phyloP scores from a whole-genome alignment of 2,888 invertebrate species.

The Tipula unca region DNA sequence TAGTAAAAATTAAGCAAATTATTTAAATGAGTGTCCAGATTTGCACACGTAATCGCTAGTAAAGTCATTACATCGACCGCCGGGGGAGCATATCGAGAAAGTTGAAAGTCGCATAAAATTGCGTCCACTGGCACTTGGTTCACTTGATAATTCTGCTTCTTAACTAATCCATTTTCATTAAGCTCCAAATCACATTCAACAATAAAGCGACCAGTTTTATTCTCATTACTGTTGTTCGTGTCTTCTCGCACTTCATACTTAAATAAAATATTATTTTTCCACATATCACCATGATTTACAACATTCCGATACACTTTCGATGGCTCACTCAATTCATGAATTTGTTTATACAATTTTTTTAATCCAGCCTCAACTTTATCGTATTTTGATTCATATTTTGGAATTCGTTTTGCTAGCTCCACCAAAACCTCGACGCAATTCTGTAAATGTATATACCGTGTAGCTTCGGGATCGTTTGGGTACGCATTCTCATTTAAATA shows the following conservation, averaged over 20 bases:
- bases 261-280: conserved; percentile 39
- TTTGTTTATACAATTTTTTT: conserved; percentile 27
- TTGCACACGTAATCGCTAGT: conserved; percentile 37
- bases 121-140: conserved; percentile 35
- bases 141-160: not conserved
- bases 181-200: conserved; percentile 19
- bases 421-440: conserved; percentile 33
- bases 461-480: conserved; percentile 29
- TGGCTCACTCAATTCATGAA: conserved; percentile 30
- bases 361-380: conserved; percentile 31
- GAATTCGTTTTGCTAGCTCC: conserved; percentile 32
- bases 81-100: conserved; percentile 47
- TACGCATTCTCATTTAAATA: conserved; percentile 40
- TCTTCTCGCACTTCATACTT: conserved; percentile 25
- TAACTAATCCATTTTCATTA: not conserved
- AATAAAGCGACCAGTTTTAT: not conserved
- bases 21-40: conserved; percentile 34
- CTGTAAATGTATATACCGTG: conserved; percentile 32
- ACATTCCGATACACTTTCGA: conserved; percentile 40
- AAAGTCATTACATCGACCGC: conserved; percentile 46
- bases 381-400: conserved; percentile 30
- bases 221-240: not conserved
- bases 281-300: conserved; percentile 40
- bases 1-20: conserved; percentile 43
- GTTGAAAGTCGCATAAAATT: conserved; percentile 48